Evolutionary conservation across 2,888 invertebrate species (phyloP).

Genomic region (Adelognathus sp.): DNA sequence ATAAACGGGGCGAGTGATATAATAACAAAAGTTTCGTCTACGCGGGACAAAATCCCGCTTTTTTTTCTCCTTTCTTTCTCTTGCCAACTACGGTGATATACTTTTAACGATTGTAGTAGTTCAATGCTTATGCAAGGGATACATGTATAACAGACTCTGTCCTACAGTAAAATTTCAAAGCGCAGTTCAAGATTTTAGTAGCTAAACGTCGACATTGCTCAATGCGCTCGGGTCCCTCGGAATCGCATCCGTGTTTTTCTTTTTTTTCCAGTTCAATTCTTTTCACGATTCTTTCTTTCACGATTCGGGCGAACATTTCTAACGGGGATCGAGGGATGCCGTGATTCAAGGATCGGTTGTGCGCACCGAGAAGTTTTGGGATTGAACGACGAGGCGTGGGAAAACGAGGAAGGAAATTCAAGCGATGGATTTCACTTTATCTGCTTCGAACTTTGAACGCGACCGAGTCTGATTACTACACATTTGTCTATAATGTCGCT

Average conservation of each 20-base stretch:
- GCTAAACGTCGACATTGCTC: slow-evolving; percentile 26
- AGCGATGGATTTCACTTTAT: background rate
- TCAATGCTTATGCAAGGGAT: slow-evolving; percentile 42
- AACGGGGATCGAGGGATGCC: background rate
- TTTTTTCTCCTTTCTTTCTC: background rate
- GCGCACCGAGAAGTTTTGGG: slow-evolving; percentile 48
- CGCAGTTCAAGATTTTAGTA: slow-evolving; percentile 30
- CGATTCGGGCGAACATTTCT: background rate
- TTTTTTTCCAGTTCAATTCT: background rate
- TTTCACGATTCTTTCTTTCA: background rate
- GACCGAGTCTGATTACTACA: slow-evolving; percentile 29
- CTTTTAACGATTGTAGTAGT: slow-evolving; percentile 38
- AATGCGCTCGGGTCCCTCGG: background rate
- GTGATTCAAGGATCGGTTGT: slow-evolving; percentile 35
- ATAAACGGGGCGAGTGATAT: slow-evolving; percentile 64
- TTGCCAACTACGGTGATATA: slow-evolving; percentile 44
- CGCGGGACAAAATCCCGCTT: slow-evolving; percentile 33
- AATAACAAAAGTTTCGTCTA: slow-evolving; percentile 40
- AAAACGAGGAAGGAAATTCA: background rate
- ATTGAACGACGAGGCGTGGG: background rate
- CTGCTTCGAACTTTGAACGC: slow-evolving; percentile 19
- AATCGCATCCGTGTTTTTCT: background rate
- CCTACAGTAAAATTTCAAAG: slow-evolving; percentile 46
- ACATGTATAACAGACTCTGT: slow-evolving; percentile 46
- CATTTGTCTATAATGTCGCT: slow-evolving; percentile 38